phyloP scores from a whole-genome alignment of 1,140 invertebrate genomes.

The Mylabris phalerata region DNA sequence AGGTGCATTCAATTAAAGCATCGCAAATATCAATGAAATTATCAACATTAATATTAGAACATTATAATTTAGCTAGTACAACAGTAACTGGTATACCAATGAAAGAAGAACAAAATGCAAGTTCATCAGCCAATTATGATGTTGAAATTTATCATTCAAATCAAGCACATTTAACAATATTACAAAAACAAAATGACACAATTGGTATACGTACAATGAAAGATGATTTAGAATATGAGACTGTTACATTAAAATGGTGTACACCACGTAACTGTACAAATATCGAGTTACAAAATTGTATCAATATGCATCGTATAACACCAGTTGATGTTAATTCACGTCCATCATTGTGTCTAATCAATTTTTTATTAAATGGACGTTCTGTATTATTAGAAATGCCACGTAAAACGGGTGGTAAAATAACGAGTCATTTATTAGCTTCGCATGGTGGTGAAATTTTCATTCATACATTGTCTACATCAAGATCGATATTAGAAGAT shows the following conservation, averaged over 20 bases:
- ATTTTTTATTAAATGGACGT: conserved; percentile 88
- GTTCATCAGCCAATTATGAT: conserved; percentile 95
- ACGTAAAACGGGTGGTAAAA: conserved; percentile 75
- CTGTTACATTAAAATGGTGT: conserved; percentile 90
- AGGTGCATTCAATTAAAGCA: conserved; percentile 65
- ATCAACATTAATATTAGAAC: conserved; percentile 67
- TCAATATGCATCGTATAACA: conserved; percentile 81
- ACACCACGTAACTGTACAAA: conserved; percentile 80
- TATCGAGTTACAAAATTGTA: conserved; percentile 70
- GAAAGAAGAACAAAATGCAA: conserved; percentile 99
- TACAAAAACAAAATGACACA: conserved; percentile 50
- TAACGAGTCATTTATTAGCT: conserved; percentile 87
- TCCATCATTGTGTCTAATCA: conserved; percentile 92
- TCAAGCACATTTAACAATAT: conserved; percentile 72
- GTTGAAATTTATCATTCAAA: conserved; percentile 90
- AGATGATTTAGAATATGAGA: conserved; percentile 52
- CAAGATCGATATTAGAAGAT: conserved; percentile 85
- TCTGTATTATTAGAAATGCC: conserved; percentile 95
- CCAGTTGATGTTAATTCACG: conserved; percentile 93
- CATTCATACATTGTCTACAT: conserved; percentile 83
- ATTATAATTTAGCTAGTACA: conserved; percentile 90
- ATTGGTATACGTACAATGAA: conserved; percentile 45
- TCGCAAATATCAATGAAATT: conserved; percentile 57
- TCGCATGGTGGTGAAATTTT: conserved; percentile 95
- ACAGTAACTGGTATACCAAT: conserved; percentile 97